phyloP scores from a whole-genome alignment of 2,113 vertebrate species.

The Corvus hawaiiensis region DNA sequence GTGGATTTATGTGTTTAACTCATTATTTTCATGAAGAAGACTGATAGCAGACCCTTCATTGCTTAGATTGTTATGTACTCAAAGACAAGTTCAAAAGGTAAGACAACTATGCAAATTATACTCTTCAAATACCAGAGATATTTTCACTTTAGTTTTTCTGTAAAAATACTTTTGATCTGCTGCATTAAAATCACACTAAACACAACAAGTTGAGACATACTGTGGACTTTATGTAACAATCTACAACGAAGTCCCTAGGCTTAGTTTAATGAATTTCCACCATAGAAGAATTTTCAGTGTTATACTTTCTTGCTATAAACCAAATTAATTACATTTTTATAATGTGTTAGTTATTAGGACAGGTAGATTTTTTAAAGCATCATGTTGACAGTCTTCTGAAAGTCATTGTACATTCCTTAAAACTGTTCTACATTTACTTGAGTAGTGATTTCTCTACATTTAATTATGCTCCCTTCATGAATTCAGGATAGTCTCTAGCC shows the following conservation, averaged over 20 bases:
- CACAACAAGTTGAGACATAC: slow-evolving; percentile 27
- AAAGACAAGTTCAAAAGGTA: not conserved
- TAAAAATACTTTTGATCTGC: not conserved
- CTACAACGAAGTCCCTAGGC: not conserved
- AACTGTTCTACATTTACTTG: not conserved
- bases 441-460: not conserved
- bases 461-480: not conserved
- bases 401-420: not conserved
- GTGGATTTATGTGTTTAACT: not conserved
- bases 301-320: not conserved
- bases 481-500: not conserved
- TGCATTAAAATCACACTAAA: not conserved
- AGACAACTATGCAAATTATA: not conserved
- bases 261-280: not conserved
- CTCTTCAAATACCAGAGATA: not conserved
- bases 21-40: not conserved
- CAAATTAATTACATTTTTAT: not conserved
- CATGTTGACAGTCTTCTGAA: not conserved
- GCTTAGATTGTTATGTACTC: not conserved
- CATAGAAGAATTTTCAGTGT: not conserved
- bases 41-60: not conserved
- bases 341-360: not conserved
- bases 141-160: not conserved
- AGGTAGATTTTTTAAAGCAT: not conserved
- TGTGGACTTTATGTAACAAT: not conserved